A percentile compares a stretch with the other conserved stretches of the same genome.
Evolutionary conservation across 2,888 invertebrate genomes (phyloP).

Genomic region (Coremacera marginata): DNA sequence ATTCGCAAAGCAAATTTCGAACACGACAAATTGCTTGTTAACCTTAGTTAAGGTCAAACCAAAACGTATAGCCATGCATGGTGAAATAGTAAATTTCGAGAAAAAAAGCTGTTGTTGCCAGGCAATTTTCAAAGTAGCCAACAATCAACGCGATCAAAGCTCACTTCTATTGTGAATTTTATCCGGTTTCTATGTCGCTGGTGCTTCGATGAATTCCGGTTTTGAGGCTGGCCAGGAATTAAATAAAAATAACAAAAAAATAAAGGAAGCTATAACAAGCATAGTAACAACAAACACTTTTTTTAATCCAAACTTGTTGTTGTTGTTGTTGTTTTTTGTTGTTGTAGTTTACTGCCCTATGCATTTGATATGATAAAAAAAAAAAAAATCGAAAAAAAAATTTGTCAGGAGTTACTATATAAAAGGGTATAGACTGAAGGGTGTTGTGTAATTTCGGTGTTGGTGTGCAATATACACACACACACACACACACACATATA

Average conservation of each 20-base stretch:
- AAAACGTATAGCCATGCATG: too few relatives aligned
- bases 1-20: too few relatives aligned
- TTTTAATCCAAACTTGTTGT: background rate
- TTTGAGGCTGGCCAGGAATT: background rate
- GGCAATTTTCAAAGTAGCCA: too few relatives aligned
- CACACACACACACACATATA: background rate
- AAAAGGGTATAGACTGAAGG: background rate
- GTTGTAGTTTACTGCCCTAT: conserved; percentile 11
- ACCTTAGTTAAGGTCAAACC: too few relatives aligned
- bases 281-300: background rate
- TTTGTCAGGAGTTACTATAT: too few relatives aligned
- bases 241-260: background rate
- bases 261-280: background rate
- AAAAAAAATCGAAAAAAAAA: background rate
- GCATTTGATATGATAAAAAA: background rate
- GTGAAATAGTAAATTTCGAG: too few relatives aligned
- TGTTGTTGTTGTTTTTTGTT: background rate
- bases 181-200: background rate
- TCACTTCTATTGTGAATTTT: too few relatives aligned
- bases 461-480: background rate
- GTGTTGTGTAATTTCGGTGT: conserved; percentile 10
- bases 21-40: too few relatives aligned
- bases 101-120: too few relatives aligned
- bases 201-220: background rate
- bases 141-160: too few relatives aligned